Base-by-base conservation (phyloP, 2,113 vertebrate genomes). In the Symphodus melops region DNA sequence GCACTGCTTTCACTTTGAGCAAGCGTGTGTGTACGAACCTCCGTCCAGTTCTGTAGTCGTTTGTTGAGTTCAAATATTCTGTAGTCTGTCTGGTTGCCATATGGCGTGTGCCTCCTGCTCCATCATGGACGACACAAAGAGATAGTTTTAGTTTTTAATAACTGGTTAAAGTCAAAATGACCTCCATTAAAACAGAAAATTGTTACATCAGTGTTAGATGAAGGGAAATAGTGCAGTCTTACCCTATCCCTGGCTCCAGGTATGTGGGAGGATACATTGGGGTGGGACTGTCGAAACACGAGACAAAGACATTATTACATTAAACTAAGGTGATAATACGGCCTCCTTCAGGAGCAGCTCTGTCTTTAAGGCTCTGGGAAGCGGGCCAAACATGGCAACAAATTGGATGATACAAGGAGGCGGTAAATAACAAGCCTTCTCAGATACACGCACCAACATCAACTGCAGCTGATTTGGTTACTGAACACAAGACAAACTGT, bases 21-120 rank as follows among this genome's bases (percentile, higher is more conserved):
- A 11, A 55, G 37, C 0, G 0, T n/a, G n/a, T 36, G 36, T 13
- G 66, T 23, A 71, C 83, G 13, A 92, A 98, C 98, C 97, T 99
- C 98, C 87, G 97, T 97, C 96, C 97, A 98, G 93, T 97, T 98
- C 91, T 99, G 97, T 91, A 99, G 96, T 76, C 97, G 93, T 84
- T 99, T 99, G 92, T 99, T 99, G 91, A 99, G 96, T 87, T 99
- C 98, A 81, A 98, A 99, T 97, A 99, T 97, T 94, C 98, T 96
- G 94, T 99, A 99, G 93, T 99, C 97, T 0, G 97, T 97, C 95
- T 98, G 98, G 95, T 98, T 98, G 90, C 96, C 96, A 21, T 98
- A 98, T 8, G 97, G 97, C 63, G 98, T 98, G 89, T 99, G 98
- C 93, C 98, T 97, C 95, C 98, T 98, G 93, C 56, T 86, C 51